Conservation (phyloP, 1,140 invertebrate species). For the Diabrotica virgifera region DNA sequence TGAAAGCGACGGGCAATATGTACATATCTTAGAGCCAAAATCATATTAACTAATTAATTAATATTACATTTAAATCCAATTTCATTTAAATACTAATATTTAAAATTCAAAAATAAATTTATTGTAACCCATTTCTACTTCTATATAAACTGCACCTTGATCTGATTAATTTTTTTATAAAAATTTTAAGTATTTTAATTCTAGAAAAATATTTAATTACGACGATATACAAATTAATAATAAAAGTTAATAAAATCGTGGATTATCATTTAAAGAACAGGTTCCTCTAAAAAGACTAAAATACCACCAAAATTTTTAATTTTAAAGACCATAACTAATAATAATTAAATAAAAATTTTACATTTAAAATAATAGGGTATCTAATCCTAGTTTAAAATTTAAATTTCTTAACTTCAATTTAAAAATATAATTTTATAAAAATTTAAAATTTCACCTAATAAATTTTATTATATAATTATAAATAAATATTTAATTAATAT, state of each 20-base stretch:
- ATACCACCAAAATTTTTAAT: conserved; percentile 58
- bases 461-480: conserved; percentile 43
- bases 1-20: conserved; percentile 69
- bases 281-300: conserved; percentile 58
- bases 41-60: conserved; percentile 47
- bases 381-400: conserved; percentile 59
- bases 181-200: conserved; percentile 52
- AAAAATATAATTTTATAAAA: conserved; percentile 44
- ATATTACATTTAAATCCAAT: conserved; percentile 54
- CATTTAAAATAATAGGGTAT: conserved; percentile 60
- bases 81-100: conserved; percentile 47
- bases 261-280: conserved; percentile 58
- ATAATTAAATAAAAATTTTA: conserved; percentile 48
- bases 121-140: conserved; percentile 55
- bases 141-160: conserved; percentile 58
- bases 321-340: conserved; percentile 54
- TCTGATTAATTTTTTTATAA: conserved; percentile 52
- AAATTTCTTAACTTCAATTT: conserved; percentile 44
- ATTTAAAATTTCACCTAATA: conserved; percentile 41
- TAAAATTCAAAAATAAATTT: conserved; percentile 46
- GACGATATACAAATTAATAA: conserved; percentile 56
- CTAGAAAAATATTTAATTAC: conserved; percentile 55
- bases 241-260: conserved; percentile 54
- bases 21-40: conserved; percentile 55
- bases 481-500: conserved; percentile 36